Conservation (phyloP, 2,797 vertebrate genomes). For the Channallabes apus region DNA sequence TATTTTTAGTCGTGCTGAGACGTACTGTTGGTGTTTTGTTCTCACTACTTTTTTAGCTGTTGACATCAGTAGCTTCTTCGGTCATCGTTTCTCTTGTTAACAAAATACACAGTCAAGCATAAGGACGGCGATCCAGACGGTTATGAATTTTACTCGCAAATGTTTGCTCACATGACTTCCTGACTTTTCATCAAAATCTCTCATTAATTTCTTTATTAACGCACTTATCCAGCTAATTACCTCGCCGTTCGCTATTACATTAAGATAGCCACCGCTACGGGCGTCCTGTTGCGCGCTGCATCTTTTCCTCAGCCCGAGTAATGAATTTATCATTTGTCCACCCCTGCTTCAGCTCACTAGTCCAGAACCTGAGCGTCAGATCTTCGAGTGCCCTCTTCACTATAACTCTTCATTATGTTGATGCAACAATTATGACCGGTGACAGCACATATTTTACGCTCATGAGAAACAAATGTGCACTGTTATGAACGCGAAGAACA, state of each 20-base stretch:
- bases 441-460: constrained; percentile 20
- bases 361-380: background rate
- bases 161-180: background rate
- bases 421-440: constrained; percentile 17
- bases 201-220: background rate
- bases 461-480: constrained; percentile 9
- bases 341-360: constrained; percentile 13
- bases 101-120: background rate
- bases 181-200: background rate
- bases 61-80: background rate
- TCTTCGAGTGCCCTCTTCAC: background rate
- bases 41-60: background rate
- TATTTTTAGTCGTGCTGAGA: background rate
- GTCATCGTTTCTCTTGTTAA: background rate
- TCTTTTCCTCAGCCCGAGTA: background rate
- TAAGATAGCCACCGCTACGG: background rate
- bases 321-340: constrained; percentile 3
- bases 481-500: constrained; percentile 16
- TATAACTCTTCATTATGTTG: constrained; percentile 4
- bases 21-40: too few relatives aligned
- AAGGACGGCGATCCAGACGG: background rate
- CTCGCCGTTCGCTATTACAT: background rate
- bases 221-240: background rate
- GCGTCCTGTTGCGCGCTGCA: background rate
- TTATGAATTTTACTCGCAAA: background rate